A percentile compares a stretch with the other conserved stretches of the same genome.
phyloP scores from a whole-genome alignment of 2,113 vertebrate genomes.

The Oxyura jamaicensis region DNA sequence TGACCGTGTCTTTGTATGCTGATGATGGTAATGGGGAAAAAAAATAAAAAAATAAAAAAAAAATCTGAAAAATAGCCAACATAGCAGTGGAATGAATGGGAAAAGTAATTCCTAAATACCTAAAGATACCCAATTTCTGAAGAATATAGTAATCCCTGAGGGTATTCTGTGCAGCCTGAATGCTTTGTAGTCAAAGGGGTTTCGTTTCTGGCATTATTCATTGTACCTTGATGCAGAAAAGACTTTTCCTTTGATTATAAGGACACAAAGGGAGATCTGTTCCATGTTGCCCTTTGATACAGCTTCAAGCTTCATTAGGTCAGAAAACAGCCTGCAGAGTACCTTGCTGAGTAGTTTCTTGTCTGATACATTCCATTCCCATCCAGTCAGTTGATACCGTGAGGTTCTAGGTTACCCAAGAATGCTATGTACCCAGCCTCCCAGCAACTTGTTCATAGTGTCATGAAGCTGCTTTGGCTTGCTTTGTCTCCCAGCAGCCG shows the following conservation, averaged over 20 bases:
- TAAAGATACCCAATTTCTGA: conserved; percentile 22
- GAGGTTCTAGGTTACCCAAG: background rate
- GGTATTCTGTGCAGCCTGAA: background rate
- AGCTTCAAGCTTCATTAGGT: background rate
- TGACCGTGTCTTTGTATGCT: background rate
- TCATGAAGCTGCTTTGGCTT: background rate
- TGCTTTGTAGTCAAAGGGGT: conserved; percentile 7
- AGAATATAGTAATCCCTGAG: conserved; percentile 23
- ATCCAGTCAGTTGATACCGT: background rate
- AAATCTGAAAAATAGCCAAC: background rate
- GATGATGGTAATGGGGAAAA: background rate
- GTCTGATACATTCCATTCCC: background rate
- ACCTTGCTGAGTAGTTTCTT: background rate
- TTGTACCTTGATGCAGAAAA: conserved; percentile 29
- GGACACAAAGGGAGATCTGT: conserved; percentile 40
- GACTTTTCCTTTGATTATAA: conserved; percentile 44
- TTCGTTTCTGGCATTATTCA: conserved; percentile 11
- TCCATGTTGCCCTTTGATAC: background rate
- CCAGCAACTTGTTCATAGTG: fast-evolving
- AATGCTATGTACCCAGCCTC: background rate
- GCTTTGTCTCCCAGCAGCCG: background rate
- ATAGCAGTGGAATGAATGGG: background rate
- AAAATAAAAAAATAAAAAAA: background rate
- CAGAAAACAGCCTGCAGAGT: conserved; percentile 1
- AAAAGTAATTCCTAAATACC: conserved; percentile 21